phyloP scores from a whole-genome alignment of 2,797 vertebrate genomes.

The Gallirallus australis region DNA sequence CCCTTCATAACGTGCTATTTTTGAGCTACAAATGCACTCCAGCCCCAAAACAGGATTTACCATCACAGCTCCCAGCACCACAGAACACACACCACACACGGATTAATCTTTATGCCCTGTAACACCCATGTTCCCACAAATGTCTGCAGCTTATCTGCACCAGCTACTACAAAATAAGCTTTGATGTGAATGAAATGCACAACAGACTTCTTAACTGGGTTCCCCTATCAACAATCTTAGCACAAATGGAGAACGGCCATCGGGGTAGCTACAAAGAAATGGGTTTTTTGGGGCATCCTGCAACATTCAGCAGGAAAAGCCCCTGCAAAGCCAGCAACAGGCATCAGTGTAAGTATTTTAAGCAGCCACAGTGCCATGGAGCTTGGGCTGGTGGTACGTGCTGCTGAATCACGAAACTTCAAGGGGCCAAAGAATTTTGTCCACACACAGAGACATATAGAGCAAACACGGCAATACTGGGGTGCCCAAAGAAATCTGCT shows the following conservation, averaged over 20 bases:
- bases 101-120: not conserved
- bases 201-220: not conserved
- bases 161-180: not conserved
- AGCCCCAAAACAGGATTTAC: not conserved
- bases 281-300: no score
- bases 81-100: not conserved
- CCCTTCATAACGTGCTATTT: not conserved
- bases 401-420: not conserved
- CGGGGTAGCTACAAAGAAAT: not conserved
- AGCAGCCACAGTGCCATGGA: no score
- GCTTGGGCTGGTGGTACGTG: rapidly evolving
- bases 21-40: not conserved
- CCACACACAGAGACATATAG: rapidly evolving
- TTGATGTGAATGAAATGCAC: rapidly evolving
- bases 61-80: not conserved
- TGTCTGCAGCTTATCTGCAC: rapidly evolving
- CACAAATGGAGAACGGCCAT: rapidly evolving
- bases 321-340: not conserved
- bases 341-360: rapidly evolving
- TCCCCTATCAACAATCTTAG: not conserved
- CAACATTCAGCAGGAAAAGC: not conserved
- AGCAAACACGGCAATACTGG: rapidly evolving
- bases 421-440: not conserved
- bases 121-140: not conserved
- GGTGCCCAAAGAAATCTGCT: not conserved